phyloP scores from a whole-genome alignment of 2,113 vertebrate genomes.

The Malurus cyaneus region DNA sequence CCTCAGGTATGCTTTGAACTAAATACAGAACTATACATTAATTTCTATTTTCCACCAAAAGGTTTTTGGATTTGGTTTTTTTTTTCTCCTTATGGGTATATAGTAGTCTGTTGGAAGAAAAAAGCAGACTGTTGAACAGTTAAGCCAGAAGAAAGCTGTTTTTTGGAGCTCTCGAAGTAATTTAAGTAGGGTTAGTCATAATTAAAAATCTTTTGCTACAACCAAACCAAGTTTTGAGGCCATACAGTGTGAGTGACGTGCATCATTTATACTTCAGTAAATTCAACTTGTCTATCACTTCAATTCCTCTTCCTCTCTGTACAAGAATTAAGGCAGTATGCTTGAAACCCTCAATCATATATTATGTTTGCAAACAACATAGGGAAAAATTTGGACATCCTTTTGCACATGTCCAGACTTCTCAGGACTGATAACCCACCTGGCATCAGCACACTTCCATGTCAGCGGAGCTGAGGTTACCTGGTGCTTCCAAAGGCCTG shows the following conservation, averaged over 20 bases:
- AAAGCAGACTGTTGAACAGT: not conserved
- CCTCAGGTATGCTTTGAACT: not conserved
- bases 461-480: not conserved
- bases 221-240: not conserved
- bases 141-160: not conserved
- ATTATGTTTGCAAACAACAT: not conserved
- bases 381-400: not conserved
- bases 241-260: not conserved
- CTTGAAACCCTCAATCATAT: not conserved
- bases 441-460: not conserved
- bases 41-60: not conserved
- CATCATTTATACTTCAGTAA: not conserved
- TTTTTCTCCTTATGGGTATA: not conserved
- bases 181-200: not conserved
- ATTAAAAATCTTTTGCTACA: not conserved
- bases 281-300: not conserved
- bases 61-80: fast-evolving
- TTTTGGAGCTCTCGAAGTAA: not conserved
- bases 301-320: fast-evolving
- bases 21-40: not conserved
- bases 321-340: not conserved
- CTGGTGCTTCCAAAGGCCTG: not conserved
- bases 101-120: not conserved
- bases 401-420: fast-evolving
- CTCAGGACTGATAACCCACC: not conserved